These are phyloP conservation scores for Mastomys natalensis DNA, from an alignment of 2,113 vertebrate species.

Conservation along the genomic window DNA sequence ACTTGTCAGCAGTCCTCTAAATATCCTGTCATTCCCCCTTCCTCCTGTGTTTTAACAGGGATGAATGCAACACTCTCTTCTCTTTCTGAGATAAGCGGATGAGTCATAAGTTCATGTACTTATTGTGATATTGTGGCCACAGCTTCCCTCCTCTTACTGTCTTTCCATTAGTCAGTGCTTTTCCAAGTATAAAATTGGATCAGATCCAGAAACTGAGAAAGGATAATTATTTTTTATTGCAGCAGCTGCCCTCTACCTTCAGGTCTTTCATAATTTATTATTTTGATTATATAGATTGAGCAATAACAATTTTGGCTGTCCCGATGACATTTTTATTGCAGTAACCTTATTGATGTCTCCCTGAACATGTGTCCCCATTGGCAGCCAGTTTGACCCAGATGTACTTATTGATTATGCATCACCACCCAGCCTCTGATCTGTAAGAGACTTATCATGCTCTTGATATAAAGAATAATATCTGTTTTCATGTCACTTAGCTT, in stretches of 20 bases:
- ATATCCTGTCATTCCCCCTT: background rate
- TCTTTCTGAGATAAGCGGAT: background rate
- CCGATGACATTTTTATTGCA: slow-evolving; percentile 41
- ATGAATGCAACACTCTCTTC: background rate
- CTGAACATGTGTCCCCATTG: background rate
- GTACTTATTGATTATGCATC: slow-evolving; percentile 18
- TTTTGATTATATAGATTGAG: slow-evolving; percentile 69
- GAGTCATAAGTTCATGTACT: background rate
- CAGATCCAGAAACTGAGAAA: slow-evolving; percentile 26
- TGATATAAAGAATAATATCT: background rate
- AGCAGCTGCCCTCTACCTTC: slow-evolving; percentile 43
- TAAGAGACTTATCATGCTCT: background rate
- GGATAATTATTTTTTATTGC: slow-evolving; percentile 61
- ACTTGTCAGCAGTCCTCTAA: background rate
- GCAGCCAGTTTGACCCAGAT: slow-evolving; percentile 31
- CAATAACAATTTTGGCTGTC: slow-evolving; percentile 43
- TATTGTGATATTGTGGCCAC: background rate
- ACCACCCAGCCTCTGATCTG: background rate
- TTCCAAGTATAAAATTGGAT: slow-evolving; percentile 43
- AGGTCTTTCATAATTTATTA: slow-evolving; percentile 60
- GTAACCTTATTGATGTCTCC: background rate
- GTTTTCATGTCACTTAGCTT: background rate
- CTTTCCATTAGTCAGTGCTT: slow-evolving; percentile 18
- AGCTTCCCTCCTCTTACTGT: background rate
- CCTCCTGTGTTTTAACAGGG: slow-evolving; percentile 5